Conservation (phyloP, 1,140 invertebrate species). For the Pogonomyrmex californicus region DNA sequence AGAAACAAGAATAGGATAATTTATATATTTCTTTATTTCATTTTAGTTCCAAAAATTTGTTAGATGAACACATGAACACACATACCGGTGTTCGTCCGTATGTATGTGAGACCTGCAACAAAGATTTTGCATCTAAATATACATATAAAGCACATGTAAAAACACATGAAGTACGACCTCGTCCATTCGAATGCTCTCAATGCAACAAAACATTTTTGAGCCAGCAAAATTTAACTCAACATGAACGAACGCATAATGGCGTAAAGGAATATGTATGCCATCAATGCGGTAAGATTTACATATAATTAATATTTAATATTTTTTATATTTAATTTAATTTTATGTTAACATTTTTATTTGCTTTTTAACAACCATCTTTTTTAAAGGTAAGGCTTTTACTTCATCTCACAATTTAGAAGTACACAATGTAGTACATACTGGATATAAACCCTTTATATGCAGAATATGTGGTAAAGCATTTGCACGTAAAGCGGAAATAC, state of each 20-base stretch:
- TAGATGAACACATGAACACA: slow-evolving; percentile 91
- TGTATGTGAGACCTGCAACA: slow-evolving; percentile 89
- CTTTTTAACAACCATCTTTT: background rate
- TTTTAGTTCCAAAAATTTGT: slow-evolving; percentile 89
- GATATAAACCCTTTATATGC: slow-evolving; percentile 91
- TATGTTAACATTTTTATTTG: background rate
- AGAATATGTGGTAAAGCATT: slow-evolving; percentile 91
- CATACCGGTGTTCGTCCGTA: slow-evolving; percentile 91
- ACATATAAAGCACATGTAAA: slow-evolving; percentile 92
- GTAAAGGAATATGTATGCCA: slow-evolving; percentile 91
- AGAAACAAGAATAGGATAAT: background rate
- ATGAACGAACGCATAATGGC: slow-evolving; percentile 91
- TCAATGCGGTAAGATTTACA: slow-evolving; percentile 89
- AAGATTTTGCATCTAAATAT: slow-evolving; percentile 93
- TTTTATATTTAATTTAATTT: background rate
- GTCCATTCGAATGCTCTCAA: slow-evolving; percentile 90
- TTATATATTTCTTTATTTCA: background rate
- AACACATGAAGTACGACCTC: slow-evolving; percentile 90
- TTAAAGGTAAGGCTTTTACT: slow-evolving; percentile 91
- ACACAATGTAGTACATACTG: slow-evolving; percentile 91
- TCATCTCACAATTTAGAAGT: slow-evolving; percentile 92
- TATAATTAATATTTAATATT: slow-evolving; percentile 32
- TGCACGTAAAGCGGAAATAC: slow-evolving; percentile 91
- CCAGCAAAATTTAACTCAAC: slow-evolving; percentile 91
- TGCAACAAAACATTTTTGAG: slow-evolving; percentile 93